Evolutionary conservation across 2,113 vertebrate genomes (phyloP).

Genomic region (Mastomys natalensis): DNA sequence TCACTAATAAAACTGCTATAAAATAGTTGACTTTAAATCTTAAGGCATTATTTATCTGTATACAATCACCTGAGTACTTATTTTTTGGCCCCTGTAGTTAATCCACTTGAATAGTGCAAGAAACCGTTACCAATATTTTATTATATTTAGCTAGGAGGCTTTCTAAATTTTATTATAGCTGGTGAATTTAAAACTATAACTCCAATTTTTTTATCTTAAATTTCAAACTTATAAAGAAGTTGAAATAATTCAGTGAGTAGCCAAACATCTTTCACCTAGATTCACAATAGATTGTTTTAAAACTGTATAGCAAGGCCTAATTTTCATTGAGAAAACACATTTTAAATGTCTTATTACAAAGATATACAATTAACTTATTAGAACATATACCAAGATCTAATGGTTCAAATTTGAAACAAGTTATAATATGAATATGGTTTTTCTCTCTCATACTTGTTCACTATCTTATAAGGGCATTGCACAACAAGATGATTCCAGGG

Average conservation of each 20-base stretch:
- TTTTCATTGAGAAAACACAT: conserved; percentile 24
- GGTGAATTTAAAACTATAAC: conserved; percentile 21
- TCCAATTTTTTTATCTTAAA: conserved; percentile 43
- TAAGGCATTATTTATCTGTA: conserved; percentile 46
- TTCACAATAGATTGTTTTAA: background rate
- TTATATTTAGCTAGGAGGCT: conserved; percentile 46
- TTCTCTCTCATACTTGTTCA: conserved; percentile 27
- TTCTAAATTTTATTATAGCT: conserved; percentile 52
- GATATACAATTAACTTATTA: background rate
- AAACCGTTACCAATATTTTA: conserved; percentile 52
- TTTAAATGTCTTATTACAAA: conserved; percentile 59
- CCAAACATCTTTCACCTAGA: background rate
- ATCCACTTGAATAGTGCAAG: conserved; percentile 41
- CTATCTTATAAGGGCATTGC: background rate
- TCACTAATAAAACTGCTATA: conserved; percentile 64
- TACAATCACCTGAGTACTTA: background rate
- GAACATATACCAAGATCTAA: conserved; percentile 3
- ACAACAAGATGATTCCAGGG: conserved; percentile 33
- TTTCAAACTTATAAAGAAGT: conserved; percentile 42
- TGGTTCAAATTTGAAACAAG: conserved; percentile 54
- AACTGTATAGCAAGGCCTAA: conserved; percentile 27
- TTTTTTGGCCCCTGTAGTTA: conserved; percentile 51
- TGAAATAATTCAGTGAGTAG: conserved; percentile 35
- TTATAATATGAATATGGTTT: conserved; percentile 28
- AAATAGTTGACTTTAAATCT: conserved; percentile 51